These are phyloP conservation scores for Phlogophora meticulosa DNA, from an alignment of 2,888 invertebrate species.

Conservation along the genomic window DNA sequence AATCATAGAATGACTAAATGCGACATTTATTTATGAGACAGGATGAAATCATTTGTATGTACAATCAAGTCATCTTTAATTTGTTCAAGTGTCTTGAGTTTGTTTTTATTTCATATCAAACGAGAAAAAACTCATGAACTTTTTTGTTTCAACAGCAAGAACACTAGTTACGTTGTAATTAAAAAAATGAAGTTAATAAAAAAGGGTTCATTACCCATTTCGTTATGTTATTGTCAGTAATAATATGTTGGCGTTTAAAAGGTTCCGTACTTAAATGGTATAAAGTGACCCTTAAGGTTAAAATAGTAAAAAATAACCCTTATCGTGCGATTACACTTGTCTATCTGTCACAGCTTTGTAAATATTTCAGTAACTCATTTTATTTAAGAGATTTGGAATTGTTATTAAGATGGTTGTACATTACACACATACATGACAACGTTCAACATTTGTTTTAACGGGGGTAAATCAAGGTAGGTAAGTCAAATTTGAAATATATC, in stretches of 20 bases:
- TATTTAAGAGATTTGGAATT: no score
- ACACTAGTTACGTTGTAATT: conserved; percentile 1
- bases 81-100: conserved; percentile 4
- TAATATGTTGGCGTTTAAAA: background rate
- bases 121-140: conserved; percentile 12
- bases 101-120: conserved; percentile 26
- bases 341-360: no score
- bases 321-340: no score
- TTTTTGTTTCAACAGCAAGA: conserved; percentile 42
- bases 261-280: no score
- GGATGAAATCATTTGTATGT: conserved; percentile 27
- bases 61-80: conserved; percentile 23
- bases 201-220: conserved; percentile 50
- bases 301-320: no score
- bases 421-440: no score
- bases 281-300: no score
- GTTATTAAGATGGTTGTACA: no score
- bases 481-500: no score
- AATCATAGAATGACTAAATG: conserved; percentile 22
- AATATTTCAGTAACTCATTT: no score
- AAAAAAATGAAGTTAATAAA: conserved; percentile 29
- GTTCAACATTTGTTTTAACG: no score
- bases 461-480: no score
- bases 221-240: conserved; percentile 12
- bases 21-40: conserved; percentile 21